phyloP scores from a whole-genome alignment of 2,797 vertebrate genomes.

The Xenentodon cancila region DNA sequence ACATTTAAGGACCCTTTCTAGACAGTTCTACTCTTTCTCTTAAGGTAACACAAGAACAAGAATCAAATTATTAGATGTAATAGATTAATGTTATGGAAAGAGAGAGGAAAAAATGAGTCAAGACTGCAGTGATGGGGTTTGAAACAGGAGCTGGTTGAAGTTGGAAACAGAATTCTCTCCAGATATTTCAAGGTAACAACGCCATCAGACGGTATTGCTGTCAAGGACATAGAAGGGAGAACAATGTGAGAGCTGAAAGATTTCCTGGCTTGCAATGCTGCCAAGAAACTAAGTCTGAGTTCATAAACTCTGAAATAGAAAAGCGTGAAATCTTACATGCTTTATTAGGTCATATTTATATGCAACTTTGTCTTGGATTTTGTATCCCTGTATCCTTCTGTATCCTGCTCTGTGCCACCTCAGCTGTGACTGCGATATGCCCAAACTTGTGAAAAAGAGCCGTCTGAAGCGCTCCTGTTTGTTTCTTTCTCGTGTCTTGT shows the following conservation, averaged over 20 bases:
- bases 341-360: constrained; percentile 35
- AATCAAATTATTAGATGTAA: background rate
- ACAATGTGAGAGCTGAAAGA: constrained; percentile 18
- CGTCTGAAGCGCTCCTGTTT: constrained; percentile 55
- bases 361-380: constrained; percentile 1
- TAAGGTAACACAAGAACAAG: background rate
- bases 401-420: constrained; percentile 10
- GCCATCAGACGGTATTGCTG: constrained; percentile 12
- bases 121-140: background rate
- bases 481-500: constrained; percentile 45
- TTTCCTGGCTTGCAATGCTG: constrained; percentile 14
- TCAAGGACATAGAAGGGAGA: constrained; percentile 27
- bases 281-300: constrained; percentile 8
- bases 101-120: background rate
- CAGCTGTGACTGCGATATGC: constrained; percentile 50
- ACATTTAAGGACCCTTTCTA: constrained; percentile 4
- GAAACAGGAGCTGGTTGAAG: constrained; percentile 1
- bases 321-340: constrained; percentile 30
- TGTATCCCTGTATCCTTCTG: background rate
- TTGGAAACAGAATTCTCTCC: constrained; percentile 7
- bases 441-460: constrained; percentile 57
- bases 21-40: background rate
- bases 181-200: constrained; percentile 22
- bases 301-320: constrained; percentile 21
- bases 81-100: too few relatives aligned